Evolutionary conservation across 2,888 invertebrate genomes (phyloP).

Genomic region (Tiliacea aurago): DNA sequence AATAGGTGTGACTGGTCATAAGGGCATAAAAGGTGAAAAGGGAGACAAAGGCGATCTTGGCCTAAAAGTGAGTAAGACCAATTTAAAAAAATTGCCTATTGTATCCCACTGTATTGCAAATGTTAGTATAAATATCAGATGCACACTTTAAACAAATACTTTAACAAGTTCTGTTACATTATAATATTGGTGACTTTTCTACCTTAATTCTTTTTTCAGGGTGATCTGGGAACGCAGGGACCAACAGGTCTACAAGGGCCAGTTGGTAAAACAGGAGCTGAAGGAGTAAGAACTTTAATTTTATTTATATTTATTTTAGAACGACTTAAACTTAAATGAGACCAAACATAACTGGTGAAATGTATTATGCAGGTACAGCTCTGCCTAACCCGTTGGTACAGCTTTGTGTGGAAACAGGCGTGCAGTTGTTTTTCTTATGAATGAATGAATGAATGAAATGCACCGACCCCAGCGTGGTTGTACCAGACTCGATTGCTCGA

Average conservation of each 20-base stretch:
- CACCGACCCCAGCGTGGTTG: no score
- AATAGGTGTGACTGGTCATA: slow-evolving; percentile 1
- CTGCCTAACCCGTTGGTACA: no score
- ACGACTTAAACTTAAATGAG: no score
- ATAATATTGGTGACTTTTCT: not conserved
- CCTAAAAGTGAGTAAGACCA: slow-evolving; percentile 52
- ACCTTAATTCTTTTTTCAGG: slow-evolving; percentile 34
- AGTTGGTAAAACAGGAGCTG: slow-evolving; percentile 31
- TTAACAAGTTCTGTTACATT: not conserved
- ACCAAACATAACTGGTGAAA: no score
- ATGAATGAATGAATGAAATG: no score
- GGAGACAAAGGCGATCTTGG: slow-evolving; percentile 62
- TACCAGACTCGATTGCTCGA: no score
- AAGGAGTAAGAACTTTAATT: slow-evolving; percentile 58
- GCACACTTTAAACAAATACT: no score
- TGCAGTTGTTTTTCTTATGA: no score
- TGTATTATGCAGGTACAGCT: no score
- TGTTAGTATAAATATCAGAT: no score
- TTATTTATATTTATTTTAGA: not conserved
- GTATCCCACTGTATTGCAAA: not conserved
- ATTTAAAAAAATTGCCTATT: not conserved
- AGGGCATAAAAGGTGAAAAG: slow-evolving; percentile 51
- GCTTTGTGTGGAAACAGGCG: no score
- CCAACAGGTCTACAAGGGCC: slow-evolving; percentile 31
- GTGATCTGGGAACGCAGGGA: slow-evolving; percentile 63